Evolutionary conservation across 2,113 vertebrate genomes (phyloP).

Genomic region (Chionis minor): DNA sequence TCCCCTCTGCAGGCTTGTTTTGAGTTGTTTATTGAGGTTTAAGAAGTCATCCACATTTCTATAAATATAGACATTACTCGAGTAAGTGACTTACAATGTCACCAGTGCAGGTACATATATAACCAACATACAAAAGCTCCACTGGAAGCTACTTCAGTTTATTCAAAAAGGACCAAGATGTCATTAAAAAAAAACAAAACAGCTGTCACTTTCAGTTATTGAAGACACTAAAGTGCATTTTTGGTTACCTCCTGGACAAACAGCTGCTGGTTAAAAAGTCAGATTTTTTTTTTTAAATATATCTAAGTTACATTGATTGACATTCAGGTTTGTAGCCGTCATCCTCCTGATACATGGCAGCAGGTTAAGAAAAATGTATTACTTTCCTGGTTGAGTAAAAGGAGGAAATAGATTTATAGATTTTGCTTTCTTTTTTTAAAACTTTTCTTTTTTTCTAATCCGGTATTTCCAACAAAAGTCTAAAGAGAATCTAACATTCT

Average conservation of each 20-base stretch:
- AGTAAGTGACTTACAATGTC: conserved; percentile 75
- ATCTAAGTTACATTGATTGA: conserved; percentile 38
- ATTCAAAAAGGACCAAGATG: conserved; percentile 69
- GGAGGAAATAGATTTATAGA: conserved; percentile 1
- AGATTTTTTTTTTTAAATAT: background rate
- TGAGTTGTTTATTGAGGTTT: conserved; percentile 76
- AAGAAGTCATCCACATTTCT: conserved; percentile 76
- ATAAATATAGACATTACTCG: conserved; percentile 81
- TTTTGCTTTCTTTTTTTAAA: background rate
- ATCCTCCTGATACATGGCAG: conserved; percentile 43
- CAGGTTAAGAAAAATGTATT: conserved; percentile 34
- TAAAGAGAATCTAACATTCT: conserved; percentile 40
- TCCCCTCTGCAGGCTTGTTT: conserved; percentile 65
- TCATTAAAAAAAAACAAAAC: conserved; percentile 4
- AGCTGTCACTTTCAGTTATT: conserved; percentile 67
- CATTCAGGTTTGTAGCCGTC: conserved; percentile 58
- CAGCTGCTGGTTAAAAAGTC: conserved; percentile 65
- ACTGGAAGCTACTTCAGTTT: conserved; percentile 73
- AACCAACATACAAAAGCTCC: conserved; percentile 74
- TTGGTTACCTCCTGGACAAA: conserved; percentile 66
- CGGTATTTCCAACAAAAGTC: conserved; percentile 28
- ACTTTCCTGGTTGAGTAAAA: conserved; percentile 41
- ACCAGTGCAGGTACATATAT: conserved; percentile 78
- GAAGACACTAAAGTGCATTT: conserved; percentile 76
- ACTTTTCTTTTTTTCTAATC: background rate